These are phyloP conservation scores for Cryptosula pallasiana DNA, from an alignment of 2,888 invertebrate genomes.

Conservation along the genomic window DNA sequence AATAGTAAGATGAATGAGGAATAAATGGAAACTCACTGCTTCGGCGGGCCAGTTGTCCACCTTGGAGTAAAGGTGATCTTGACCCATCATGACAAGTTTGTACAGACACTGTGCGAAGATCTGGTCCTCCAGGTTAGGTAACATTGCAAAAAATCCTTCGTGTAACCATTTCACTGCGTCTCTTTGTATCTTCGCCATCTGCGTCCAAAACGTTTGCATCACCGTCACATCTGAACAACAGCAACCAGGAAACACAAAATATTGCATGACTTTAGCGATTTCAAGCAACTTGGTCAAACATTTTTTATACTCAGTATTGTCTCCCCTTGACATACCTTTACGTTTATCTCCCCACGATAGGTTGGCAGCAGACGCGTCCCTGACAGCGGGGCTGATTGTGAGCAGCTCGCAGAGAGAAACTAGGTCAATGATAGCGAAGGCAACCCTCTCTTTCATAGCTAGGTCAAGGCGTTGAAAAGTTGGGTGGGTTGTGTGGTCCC, in stretches of 20 bases:
- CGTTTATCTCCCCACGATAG: conserved; percentile 52
- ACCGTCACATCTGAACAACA: conserved; percentile 43
- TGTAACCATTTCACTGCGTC: conserved; percentile 85
- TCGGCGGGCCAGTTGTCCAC: conserved; percentile 79
- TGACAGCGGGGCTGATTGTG: conserved; percentile 64
- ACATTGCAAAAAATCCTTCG: conserved; percentile 54
- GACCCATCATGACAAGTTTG: conserved; percentile 53
- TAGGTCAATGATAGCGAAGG: conserved; percentile 76
- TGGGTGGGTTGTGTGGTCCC: conserved; percentile 32
- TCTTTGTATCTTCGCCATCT: conserved; percentile 66
- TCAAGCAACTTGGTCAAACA: too few relatives aligned
- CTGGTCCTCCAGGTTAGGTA: not conserved
- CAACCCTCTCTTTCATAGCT: conserved; percentile 73
- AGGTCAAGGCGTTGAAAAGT: conserved; percentile 41
- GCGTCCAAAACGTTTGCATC: conserved; percentile 54
- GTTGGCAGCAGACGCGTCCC: conserved; percentile 58
- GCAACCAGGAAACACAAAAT: too few relatives aligned
- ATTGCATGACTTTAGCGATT: too few relatives aligned
- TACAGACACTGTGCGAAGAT: conserved; percentile 44
- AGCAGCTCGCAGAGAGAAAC: conserved; percentile 79
- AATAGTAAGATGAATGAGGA: too few relatives aligned
- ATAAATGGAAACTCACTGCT: too few relatives aligned
- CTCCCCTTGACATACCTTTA: conserved; percentile 35
- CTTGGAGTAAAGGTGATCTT: conserved; percentile 47
- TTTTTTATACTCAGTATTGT: too few relatives aligned